These are phyloP conservation scores for Sceliomorpha sp. DNA, from an alignment of 2,888 invertebrate genomes.

Conservation along the genomic window DNA sequence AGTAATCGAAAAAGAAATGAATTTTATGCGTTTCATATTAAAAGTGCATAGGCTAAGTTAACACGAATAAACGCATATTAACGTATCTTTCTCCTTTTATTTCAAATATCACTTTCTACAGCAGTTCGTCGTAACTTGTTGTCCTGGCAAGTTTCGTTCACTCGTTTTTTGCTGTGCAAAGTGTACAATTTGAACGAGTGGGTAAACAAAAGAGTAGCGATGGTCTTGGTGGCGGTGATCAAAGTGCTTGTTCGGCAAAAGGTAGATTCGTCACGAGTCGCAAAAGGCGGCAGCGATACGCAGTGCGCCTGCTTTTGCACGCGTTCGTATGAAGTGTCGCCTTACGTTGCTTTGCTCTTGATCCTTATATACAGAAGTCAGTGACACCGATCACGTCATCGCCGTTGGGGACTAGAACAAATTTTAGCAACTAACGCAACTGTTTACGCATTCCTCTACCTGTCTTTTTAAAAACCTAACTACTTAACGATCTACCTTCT, in stretches of 20 bases:
- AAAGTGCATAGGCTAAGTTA: no score
- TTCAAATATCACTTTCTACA: no score
- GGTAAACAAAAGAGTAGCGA: constrained; percentile 34
- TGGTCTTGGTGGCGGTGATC: constrained; percentile 36
- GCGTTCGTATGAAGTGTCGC: constrained; percentile 27
- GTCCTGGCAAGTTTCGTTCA: no score
- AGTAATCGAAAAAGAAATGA: no score
- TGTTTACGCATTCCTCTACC: no score
- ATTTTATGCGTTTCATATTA: no score
- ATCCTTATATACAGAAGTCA: constrained; percentile 77
- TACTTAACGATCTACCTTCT: constrained; percentile 48
- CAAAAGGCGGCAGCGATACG: constrained; percentile 42
- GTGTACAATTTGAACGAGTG: no score
- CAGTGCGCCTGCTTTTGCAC: constrained; percentile 31
- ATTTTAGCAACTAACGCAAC: constrained; percentile 79
- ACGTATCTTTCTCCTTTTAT: no score
- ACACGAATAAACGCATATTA: no score
- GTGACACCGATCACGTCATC: constrained; percentile 79
- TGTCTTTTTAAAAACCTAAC: no score
- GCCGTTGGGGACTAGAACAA: constrained; percentile 75
- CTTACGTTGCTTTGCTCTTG: constrained; percentile 55
- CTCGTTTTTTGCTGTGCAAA: no score
- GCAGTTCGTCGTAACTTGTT: no score
- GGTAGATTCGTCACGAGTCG: constrained; percentile 63
- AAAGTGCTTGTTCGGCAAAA: constrained; percentile 43